These are phyloP conservation scores for Callospermophilus lateralis DNA, from an alignment of 2,113 vertebrate genomes.

Conservation along the genomic window DNA sequence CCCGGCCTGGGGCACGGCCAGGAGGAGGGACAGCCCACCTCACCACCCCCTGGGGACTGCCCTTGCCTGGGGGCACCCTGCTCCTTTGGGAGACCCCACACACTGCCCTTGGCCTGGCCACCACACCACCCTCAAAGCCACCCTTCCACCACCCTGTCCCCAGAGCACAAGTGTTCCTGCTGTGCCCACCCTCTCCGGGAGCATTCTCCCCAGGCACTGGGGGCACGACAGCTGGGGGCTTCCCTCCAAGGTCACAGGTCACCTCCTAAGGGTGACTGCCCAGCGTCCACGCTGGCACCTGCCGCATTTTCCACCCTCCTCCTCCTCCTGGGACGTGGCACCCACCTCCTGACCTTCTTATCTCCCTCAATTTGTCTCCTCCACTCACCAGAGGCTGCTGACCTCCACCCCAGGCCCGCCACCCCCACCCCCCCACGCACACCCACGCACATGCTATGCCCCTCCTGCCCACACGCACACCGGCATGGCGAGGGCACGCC, in stretches of 20 bases:
- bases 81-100: not conserved
- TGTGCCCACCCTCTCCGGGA: not conserved
- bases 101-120: not conserved
- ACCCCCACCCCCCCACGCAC: not conserved
- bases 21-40: too few relatives aligned
- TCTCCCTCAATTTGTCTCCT: not conserved
- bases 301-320: not conserved
- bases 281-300: not conserved
- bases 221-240: not conserved
- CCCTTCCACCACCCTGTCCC: not conserved
- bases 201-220: too few relatives aligned
- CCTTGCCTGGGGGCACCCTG: not conserved
- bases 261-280: not conserved
- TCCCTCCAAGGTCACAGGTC: not conserved
- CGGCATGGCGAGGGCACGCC: too few relatives aligned
- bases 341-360: not conserved
- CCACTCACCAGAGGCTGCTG: not conserved
- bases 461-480: not conserved
- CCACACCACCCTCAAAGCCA: not conserved
- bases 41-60: not conserved
- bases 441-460: not conserved
- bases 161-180: not conserved
- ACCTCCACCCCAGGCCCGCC: not conserved
- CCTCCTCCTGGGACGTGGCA: fast-evolving
- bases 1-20: not conserved